Base-by-base conservation (phyloP, 2,888 invertebrate species). In the Malthinus seriepunctatus region DNA sequence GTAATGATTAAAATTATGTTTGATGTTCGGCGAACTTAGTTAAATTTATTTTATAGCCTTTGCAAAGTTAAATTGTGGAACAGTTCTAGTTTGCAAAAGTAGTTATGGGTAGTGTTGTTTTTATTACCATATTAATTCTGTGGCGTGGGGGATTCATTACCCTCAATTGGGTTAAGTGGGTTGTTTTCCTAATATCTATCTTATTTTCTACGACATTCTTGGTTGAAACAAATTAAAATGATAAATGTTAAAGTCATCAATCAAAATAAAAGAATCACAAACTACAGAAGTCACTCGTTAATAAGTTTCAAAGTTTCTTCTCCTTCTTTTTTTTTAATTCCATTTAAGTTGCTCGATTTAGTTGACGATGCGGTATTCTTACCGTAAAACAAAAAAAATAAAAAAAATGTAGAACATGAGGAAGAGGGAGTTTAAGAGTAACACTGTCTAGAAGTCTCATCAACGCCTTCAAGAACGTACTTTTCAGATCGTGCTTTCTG, bases 401-500 rank as follows among this genome's bases (percentile, higher is more conserved):
- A 55, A 42, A 55, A 49, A 42, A 55, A 49, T 55, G 48, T 42
- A 57, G 47, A 57, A 39, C 39, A 47, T 9, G 31, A 49, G 47
- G 44, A 32, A 35, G 32, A 39, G 8, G 32, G 33, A 47, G 32
- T 52, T 57, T 52, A 35, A 50, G 53, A 53, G 37, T 49, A 50
- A 50, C 50, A 50, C 63, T 63, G 66, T 62, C 63, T 68, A 64
- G 63, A 64, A 57, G 65, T 60, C 64, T 63, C 67, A 68, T 68
- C 68, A 66, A 63, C 65, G 63, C 63, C 60, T 63, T 64, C 60
- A 66, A 67, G 64, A 63, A 64, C 65, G 64, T 67, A 67, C 70
- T 72, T 71, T 71, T 71, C 72, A 71, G 70, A 71, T 71, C 68
- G 67, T 71, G 69, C 69, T 71, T 64, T 63, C 61, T 65, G 69